Evolutionary conservation across 2,888 invertebrate genomes (phyloP), one percentile per base, ranked within the genome.

Genomic region (Catocala sponsa): DNA sequence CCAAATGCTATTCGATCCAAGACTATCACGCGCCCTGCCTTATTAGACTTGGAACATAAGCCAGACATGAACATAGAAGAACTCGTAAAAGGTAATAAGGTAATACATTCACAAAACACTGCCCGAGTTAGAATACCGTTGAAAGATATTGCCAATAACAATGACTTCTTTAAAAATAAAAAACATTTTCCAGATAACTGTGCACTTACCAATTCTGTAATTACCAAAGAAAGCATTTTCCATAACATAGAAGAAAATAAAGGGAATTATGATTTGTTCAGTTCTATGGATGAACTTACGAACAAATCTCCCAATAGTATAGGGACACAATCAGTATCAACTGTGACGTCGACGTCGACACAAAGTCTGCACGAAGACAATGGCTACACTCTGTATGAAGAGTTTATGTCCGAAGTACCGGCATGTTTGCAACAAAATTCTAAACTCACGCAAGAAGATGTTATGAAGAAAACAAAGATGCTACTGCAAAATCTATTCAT

Each of bases 1-100:
- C 86, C 87, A 13, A 93, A 91, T 70, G 85, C 88, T 32, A 79
- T 92, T 60, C 77, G 80, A 70, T 92, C 94, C 11, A 87, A 91
- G 82, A 93, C 91, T 41, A 80, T 91, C 63, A 91, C 89, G 13
- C 86, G 94, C 63, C 77, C 86, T 35, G 47, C 76, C 25, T 69
- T 87, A 54, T 69, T 76, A 66, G 80, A 84, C 67, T 79, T 78
- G 13, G 81, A 81, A 70, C 72, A 79, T 41, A 80, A 79, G 59
- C 51, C 59, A 13, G 70, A 65, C 41, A 41, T 68, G 33, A 65
- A 70, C 54, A 69, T 66, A 13, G 44, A 67, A 48, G 69, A 75
- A 58, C 59, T 69, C 2, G 53, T 76, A 25, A 76, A 76, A 33
- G 67, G 63, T 43, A 55, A 59, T 55, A 72, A 59, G 41, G 41